Percentiles rank a stretch among this genome's conserved stretches.
Conservation (phyloP, 1,140 invertebrate species). For the Bombus superbus region DNA sequence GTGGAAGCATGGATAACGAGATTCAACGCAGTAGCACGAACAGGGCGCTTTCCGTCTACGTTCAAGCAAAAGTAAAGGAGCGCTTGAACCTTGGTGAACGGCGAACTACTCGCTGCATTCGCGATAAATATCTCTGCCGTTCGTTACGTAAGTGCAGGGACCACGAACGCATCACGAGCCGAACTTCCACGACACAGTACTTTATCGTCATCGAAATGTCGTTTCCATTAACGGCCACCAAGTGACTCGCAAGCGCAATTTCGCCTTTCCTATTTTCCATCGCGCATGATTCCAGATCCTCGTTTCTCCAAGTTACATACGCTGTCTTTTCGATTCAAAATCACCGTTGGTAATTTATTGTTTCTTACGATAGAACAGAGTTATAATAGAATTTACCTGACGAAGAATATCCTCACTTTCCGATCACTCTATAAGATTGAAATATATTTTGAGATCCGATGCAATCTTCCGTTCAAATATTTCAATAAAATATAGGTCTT, state of each 20-base stretch:
- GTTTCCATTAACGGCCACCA: neutral
- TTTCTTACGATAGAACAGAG: neutral
- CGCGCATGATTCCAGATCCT: too few relatives aligned
- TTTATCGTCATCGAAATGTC: constrained; percentile 4
- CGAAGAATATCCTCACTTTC: neutral
- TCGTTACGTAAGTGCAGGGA: constrained; percentile 10
- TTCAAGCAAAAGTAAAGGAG: constrained; percentile 5
- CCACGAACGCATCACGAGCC: neutral
- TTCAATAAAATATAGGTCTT: neutral
- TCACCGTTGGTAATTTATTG: neutral
- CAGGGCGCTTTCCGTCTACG: neutral
- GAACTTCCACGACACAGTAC: neutral
- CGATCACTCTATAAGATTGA: too few relatives aligned
- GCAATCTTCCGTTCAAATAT: neutral
- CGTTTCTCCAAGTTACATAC: too few relatives aligned
- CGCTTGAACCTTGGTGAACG: constrained; percentile 1
- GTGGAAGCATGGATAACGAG: constrained; percentile 27
- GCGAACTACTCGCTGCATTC: constrained; percentile 10
- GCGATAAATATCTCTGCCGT: constrained; percentile 31
- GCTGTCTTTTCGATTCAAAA: neutral
- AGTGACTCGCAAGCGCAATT: neutral
- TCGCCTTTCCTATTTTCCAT: neutral
- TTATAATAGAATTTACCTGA: neutral
- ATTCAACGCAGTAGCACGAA: constrained; percentile 5
- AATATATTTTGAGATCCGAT: neutral